Base-by-base conservation (phyloP, 1,140 invertebrate genomes). In the Acromyrmex charruanus region DNA sequence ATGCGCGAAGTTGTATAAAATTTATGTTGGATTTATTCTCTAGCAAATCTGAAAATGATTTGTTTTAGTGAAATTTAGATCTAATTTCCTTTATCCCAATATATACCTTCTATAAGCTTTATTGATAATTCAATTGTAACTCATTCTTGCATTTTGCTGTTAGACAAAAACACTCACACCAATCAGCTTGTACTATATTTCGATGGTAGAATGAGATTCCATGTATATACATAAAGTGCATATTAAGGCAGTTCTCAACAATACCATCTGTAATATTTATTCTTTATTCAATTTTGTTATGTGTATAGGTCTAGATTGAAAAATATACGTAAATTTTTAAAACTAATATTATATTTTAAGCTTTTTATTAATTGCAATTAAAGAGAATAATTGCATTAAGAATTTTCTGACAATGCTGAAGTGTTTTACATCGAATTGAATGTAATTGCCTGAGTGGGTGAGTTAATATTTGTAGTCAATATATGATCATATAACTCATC, bases 391-490 rank as follows among this genome's bases (percentile, higher is more conserved):
- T 77, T 75, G 59, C 49, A 61, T 80, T 53, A 80, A 59, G 53
- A 72, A 61, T 65, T 87, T 77, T 72, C 39, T 3, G 80, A 31
- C 59, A 91, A 91, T 88, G 53, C 63, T 77, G 59, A 91, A 82
- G 77, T 84, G 72, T 89, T 92, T 75, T 86, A 66, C 71, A 79
- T 75, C 81, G 49, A 63, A 88, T 88, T 82, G 58, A 79, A 1
- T 28, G 88, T 59, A 68, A 74, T 44, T 88, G 58, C 25, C 35
- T 90, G 59, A 88, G 71, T 86, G 31, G 85, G 65, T 86, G 63
- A 89, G 79, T 59, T 79, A 59, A 84, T 39, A 86, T 79, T 61
- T 89, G 71, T 87, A 91, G 77, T 90, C 82, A 81, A 90, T 86
- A 82, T 74, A 39, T 55, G 31, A 61, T 84, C 79, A 88, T 59